Percentiles rank a stretch among this genome's conserved stretches.
Evolutionary conservation across 2,888 invertebrate species (phyloP).

Genomic region (Ryuthela nishihirai): DNA sequence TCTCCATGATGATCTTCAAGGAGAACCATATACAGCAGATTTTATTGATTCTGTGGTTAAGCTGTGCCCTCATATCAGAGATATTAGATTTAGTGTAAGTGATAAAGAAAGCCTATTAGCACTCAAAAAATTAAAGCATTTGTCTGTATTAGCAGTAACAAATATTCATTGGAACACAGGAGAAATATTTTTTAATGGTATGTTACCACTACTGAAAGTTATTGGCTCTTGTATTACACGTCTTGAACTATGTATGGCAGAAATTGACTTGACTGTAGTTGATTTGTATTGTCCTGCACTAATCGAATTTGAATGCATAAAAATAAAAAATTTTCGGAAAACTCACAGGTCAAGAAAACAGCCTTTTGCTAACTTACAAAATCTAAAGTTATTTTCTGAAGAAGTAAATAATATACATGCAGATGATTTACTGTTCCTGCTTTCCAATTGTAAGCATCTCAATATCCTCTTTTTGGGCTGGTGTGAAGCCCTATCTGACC

Average conservation of each 20-base stretch:
- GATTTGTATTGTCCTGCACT: neutral
- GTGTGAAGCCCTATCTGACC: neutral
- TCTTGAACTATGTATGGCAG: neutral
- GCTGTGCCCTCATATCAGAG: neutral
- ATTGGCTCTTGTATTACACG: neutral
- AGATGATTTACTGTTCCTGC: neutral
- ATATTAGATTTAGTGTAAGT: neutral
- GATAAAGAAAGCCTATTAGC: neutral
- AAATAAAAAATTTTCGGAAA: neutral
- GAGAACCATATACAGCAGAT: neutral
- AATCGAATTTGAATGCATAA: neutral
- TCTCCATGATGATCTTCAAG: neutral
- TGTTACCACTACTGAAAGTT: neutral
- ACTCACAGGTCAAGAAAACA: neutral
- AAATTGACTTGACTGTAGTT: neutral
- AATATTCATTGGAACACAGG: neutral
- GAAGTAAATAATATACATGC: neutral
- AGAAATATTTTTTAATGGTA: neutral
- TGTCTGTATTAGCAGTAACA: neutral
- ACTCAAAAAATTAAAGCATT: neutral
- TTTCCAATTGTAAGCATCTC: neutral
- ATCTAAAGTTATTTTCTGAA: neutral
- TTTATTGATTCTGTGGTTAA: neutral
- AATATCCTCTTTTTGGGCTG: neutral
- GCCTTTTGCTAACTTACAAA: neutral